phyloP scores from a whole-genome alignment of 2,888 invertebrate genomes.

The Aproaerema taeniolella region DNA sequence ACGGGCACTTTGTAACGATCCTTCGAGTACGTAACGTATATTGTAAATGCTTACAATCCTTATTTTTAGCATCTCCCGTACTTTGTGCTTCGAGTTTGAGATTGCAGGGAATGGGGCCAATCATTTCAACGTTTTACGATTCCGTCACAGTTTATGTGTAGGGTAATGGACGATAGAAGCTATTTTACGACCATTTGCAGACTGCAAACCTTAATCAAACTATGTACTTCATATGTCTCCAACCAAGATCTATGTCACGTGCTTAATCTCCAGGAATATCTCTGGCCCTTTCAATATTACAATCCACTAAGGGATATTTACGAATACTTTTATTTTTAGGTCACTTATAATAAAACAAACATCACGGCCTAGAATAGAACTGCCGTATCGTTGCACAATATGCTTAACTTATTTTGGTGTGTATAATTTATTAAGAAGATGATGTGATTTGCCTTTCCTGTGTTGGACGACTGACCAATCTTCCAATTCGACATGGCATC shows the following conservation, averaged over 20 bases:
- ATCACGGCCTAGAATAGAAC: too few relatives aligned
- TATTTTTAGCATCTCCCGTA: slow-evolving; percentile 49
- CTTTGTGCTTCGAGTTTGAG: slow-evolving; percentile 29
- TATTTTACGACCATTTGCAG: slow-evolving; percentile 11
- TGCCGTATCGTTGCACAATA: too few relatives aligned
- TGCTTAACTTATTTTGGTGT: too few relatives aligned
- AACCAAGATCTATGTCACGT: not conserved
- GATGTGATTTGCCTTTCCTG: slow-evolving; percentile 16
- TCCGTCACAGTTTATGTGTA: slow-evolving; percentile 38
- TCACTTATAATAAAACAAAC: too few relatives aligned
- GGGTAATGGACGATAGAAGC: slow-evolving; percentile 25
- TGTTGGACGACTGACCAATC: slow-evolving; percentile 22
- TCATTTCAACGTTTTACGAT: slow-evolving; percentile 33
- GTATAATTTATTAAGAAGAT: slow-evolving; percentile 4
- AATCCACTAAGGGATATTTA: too few relatives aligned
- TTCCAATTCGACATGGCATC: slow-evolving; percentile 33
- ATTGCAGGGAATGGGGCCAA: slow-evolving; percentile 48
- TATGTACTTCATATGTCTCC: not conserved
- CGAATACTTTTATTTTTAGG: too few relatives aligned
- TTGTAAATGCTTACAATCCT: slow-evolving; percentile 26
- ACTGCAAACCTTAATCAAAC: slow-evolving; percentile 11
- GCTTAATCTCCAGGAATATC: too few relatives aligned
- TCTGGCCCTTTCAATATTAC: too few relatives aligned
- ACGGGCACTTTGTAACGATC: too few relatives aligned
- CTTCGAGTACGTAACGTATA: not conserved